phyloP scores from a whole-genome alignment of 2,888 invertebrate genomes.

The Drosophila niveifrons region DNA sequence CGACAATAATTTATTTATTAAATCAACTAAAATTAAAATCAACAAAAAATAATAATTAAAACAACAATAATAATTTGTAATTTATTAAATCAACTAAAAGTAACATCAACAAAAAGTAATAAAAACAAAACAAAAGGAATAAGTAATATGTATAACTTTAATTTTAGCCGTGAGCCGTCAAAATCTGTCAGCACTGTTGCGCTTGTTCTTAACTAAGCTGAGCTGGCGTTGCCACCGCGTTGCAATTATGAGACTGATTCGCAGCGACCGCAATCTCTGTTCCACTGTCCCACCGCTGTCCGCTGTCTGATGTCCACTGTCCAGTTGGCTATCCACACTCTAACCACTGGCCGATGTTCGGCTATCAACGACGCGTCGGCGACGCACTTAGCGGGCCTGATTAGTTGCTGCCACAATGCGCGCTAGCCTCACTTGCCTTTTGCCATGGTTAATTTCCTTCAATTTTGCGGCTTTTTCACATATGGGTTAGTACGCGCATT shows the following conservation, averaged over 20 bases:
- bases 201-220: conserved; percentile 30
- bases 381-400: conserved; percentile 52
- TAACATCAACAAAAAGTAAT: neutral
- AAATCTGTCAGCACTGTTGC: conserved; percentile 43
- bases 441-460: conserved; percentile 57
- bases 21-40: neutral
- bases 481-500: conserved; percentile 46
- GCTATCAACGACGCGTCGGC: conserved; percentile 27
- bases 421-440: conserved; percentile 21
- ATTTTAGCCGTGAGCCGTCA: neutral
- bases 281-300: neutral
- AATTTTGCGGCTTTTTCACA: conserved; percentile 68
- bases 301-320: neutral
- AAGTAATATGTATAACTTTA: too few species aligned
- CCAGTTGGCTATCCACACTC: neutral
- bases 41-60: neutral
- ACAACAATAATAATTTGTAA: too few species aligned
- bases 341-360: neutral
- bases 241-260: conserved; percentile 60
- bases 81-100: neutral
- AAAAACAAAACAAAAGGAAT: too few species aligned
- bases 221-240: conserved; percentile 64
- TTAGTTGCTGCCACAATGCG: conserved; percentile 40
- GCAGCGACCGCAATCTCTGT: conserved; percentile 53
- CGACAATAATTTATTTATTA: too few species aligned